Percentiles rank a stretch among this genome's conserved stretches.
Conservation (phyloP, 53 echinoderm and acorn worm species). For the Temnopleurus reevesii region DNA sequence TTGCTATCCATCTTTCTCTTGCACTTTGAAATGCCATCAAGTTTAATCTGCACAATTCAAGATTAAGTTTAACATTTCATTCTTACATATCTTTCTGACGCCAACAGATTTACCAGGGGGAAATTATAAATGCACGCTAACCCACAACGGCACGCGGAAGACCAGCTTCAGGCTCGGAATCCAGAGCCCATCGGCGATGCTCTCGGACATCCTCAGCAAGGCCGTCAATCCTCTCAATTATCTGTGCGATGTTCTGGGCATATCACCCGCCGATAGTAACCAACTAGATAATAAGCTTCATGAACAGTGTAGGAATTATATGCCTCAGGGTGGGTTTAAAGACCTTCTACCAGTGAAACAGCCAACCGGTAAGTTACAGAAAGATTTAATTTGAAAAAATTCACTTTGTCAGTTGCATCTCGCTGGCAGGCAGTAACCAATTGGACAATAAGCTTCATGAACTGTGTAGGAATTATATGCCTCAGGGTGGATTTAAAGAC, state of each 20-base stretch:
- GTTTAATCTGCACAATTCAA: too few species aligned
- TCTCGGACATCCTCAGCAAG: conserved; percentile 60
- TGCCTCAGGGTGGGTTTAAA: conserved; percentile 59
- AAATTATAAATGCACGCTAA: conserved; percentile 21
- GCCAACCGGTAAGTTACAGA: conserved; percentile 40
- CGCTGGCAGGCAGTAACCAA: conserved; percentile 67
- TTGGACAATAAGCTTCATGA: conserved; percentile 78
- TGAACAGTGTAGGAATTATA: conserved; percentile 54
- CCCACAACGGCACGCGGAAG: conserved; percentile 32
- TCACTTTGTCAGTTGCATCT: too few species aligned
- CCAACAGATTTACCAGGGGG: conserved; percentile 22
- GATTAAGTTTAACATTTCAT: too few species aligned
- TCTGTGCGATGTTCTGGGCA: conserved; percentile 77
- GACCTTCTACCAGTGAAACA: conserved; percentile 38
- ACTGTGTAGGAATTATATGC: conserved; percentile 58
- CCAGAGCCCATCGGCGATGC: conserved; percentile 54
- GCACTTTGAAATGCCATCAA: too few species aligned
- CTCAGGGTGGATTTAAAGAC: conserved; percentile 52
- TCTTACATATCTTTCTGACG: not conserved
- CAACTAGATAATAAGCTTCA: conserved; percentile 76
- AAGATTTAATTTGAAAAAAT: too few species aligned
- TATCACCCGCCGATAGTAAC: conserved; percentile 74
- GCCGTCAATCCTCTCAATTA: conserved; percentile 69
- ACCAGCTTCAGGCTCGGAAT: conserved; percentile 42
- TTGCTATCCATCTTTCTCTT: too few species aligned